Conservation (phyloP, 2,797 vertebrate genomes). For the Gephyroberyx darwinii region DNA sequence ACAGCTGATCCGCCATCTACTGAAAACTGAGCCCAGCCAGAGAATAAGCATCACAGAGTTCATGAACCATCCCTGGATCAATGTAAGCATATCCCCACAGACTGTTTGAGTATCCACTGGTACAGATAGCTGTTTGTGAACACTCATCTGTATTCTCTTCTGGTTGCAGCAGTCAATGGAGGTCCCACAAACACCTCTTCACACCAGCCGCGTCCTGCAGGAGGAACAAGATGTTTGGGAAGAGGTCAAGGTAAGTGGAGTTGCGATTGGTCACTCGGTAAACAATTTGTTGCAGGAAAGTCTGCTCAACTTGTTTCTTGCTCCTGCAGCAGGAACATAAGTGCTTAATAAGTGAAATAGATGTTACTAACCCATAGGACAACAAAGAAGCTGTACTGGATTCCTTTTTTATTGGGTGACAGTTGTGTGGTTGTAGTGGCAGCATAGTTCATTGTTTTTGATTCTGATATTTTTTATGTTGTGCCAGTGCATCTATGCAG, state of each 20-base stretch:
- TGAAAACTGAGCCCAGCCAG: constrained; percentile 92
- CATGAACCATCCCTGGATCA: constrained; percentile 94
- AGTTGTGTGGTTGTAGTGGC: neutral
- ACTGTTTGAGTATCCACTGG: constrained; percentile 8
- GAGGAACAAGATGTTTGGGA: constrained; percentile 92
- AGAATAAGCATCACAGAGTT: constrained; percentile 92
- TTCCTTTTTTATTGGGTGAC: neutral
- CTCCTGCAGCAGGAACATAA: too few species aligned
- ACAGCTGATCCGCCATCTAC: constrained; percentile 89
- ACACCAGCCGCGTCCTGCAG: constrained; percentile 91
- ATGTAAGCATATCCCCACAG: constrained; percentile 76
- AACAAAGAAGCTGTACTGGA: too few species aligned
- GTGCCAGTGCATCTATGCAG: neutral
- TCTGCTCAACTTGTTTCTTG: neutral
- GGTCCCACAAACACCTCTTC: constrained; percentile 89
- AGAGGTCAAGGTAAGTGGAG: constrained; percentile 87
- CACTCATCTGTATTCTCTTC: neutral
- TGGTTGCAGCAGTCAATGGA: constrained; percentile 86
- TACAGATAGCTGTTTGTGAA: constrained; percentile 20
- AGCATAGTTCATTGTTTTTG: neutral
- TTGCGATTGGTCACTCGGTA: neutral
- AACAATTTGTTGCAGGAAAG: neutral
- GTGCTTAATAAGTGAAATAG: too few species aligned
- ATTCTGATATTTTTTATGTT: neutral
- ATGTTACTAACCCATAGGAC: too few species aligned